Base-by-base conservation (phyloP, 2,113 vertebrate genomes). In the Tragulus kanchil region DNA sequence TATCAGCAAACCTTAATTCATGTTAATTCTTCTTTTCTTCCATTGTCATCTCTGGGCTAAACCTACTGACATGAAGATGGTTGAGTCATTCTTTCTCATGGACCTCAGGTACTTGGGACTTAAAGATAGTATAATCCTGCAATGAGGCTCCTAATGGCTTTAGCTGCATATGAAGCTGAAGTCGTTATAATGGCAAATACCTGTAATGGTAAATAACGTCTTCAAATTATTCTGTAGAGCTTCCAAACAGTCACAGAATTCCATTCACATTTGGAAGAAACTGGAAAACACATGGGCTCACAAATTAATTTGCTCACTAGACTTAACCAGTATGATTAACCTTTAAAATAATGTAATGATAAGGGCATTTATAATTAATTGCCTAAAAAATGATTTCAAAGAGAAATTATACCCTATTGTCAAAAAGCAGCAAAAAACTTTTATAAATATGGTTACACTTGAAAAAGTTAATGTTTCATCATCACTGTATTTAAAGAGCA, bases 261-360 rank as follows among this genome's bases (percentile, higher is more conserved):
- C 83, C 0, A 97, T 84, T 89, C 96, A 96, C 62, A 95, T 73
- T 48, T 96, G 94, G 97, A 97, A 96, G 82, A 98, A 98, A 94
- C 69, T 89, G 96, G 92, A 97, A 97, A 98, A 97, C 69, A 94
- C 64, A 90, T 78, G 36, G 36, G 42, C 92, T 97, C 90, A 95
- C 71, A 95, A 96, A 93, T 64, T 73, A 79, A 89, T 98, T 97
- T 97, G 93, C 89, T 98, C 83, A 81, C 96, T 52, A 48, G 56
- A 93, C 67, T 79, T 97, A 92, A 26, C 82, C 65, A 97, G 84
- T 65, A 21, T 86, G 85, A 95, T 95, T 88, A 96, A 42, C 23
- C 31, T 98, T 97, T 91, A 90, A 92, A 90, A 0, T 95, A 61
- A 97, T 78, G 97, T 97, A 98, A 96, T 75, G 71, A 58, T 95